These are phyloP conservation scores for Sardinella longiceps DNA, from an alignment of 2,797 vertebrate genomes.

Conservation along the genomic window DNA sequence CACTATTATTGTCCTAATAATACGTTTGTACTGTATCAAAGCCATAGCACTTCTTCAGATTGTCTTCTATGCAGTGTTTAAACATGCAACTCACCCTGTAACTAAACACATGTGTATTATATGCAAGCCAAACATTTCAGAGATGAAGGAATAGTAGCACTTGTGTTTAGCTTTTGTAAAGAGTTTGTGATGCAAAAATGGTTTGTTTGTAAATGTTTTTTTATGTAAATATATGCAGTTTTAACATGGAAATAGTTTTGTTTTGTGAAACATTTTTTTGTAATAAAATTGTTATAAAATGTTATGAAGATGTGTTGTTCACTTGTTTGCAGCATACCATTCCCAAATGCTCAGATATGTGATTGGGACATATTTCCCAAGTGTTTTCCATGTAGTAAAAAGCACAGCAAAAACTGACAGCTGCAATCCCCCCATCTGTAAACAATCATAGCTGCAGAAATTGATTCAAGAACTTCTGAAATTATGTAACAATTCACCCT, in stretches of 20 bases:
- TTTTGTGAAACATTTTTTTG: background rate
- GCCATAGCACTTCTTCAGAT: background rate
- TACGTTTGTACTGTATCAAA: background rate
- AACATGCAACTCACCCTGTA: background rate
- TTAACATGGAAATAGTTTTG: background rate
- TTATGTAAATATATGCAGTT: conserved; percentile 11
- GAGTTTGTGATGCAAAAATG: background rate
- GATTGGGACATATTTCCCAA: background rate
- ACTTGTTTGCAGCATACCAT: background rate
- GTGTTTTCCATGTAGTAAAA: background rate
- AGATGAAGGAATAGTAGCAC: background rate
- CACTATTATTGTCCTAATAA: background rate
- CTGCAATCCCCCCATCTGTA: background rate
- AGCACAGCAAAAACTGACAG: background rate
- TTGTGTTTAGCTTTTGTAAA: background rate
- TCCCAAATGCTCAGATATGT: background rate
- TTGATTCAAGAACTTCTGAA: background rate
- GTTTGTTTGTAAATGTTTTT: background rate
- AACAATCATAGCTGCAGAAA: background rate
- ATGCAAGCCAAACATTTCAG: background rate
- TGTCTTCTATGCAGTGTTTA: background rate
- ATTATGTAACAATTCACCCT: background rate
- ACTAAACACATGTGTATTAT: background rate
- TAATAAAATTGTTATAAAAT: background rate
- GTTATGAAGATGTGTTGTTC: background rate